These are phyloP conservation scores for Scylla paramamosain DNA, from an alignment of 1,140 invertebrate species.

Conservation along the genomic window DNA sequence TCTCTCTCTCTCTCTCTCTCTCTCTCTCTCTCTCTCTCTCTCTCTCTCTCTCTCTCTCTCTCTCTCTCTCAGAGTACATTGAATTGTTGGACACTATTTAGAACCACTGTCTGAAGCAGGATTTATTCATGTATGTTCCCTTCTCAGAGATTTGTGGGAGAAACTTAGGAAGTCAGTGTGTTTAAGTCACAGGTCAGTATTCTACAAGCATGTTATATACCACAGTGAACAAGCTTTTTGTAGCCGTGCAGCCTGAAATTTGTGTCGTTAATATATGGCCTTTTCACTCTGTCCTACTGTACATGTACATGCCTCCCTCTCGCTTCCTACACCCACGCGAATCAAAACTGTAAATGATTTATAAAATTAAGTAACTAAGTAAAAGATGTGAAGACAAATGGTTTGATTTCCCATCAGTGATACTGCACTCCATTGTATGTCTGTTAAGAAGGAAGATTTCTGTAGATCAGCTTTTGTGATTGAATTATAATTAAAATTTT, in stretches of 20 bases:
- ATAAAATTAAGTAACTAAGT: conserved; percentile 72
- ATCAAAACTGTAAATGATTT: conserved; percentile 76
- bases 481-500: too few species aligned
- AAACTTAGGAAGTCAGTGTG: background rate
- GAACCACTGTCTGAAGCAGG: background rate
- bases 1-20: too few species aligned
- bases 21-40: too few species aligned
- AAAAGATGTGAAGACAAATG: conserved; percentile 69
- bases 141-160: background rate
- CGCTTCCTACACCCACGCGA: conserved; percentile 65
- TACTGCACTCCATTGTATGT: background rate
- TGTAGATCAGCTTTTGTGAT: too few species aligned
- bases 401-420: background rate
- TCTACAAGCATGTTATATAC: background rate
- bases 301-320: conserved; percentile 14
- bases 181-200: background rate
- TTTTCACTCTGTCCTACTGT: conserved; percentile 12
- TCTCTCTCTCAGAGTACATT: too few species aligned
- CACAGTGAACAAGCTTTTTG: background rate
- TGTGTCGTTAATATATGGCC: conserved; percentile 29
- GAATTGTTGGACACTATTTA: background rate
- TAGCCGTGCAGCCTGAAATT: conserved; percentile 16
- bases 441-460: too few species aligned
- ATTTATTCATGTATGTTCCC: background rate
- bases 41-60: too few species aligned